These are phyloP conservation scores for Calliopsis andreniformis DNA, from an alignment of 1,140 invertebrate genomes.

Conservation along the genomic window DNA sequence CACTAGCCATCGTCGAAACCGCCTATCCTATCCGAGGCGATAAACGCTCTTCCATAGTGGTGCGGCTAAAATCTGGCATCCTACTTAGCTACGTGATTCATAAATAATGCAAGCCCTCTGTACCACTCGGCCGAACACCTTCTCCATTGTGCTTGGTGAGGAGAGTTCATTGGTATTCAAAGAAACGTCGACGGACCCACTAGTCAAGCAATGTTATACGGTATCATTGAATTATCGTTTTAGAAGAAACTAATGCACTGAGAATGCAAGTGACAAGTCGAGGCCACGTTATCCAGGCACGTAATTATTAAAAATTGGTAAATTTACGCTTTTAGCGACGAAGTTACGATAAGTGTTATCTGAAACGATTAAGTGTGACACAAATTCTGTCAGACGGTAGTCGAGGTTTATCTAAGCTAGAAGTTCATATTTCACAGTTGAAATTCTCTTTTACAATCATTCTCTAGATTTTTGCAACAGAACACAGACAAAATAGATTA, in stretches of 20 bases:
- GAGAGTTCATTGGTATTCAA: neutral
- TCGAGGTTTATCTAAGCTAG: neutral
- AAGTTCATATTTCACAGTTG: neutral
- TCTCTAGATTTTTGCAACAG: neutral
- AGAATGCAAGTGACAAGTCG: neutral
- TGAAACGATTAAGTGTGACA: neutral
- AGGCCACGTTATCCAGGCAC: neutral
- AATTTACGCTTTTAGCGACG: too few relatives aligned
- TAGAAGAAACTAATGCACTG: neutral
- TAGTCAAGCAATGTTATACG: too few relatives aligned
- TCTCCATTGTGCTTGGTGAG: neutral
- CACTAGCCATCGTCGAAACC: slow-evolving; percentile 58
- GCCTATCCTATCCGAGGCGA: slow-evolving; percentile 70
- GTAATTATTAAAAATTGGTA: neutral
- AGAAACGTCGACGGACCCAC: neutral
- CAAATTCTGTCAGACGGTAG: neutral
- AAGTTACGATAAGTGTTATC: neutral
- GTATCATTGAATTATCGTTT: too few relatives aligned
- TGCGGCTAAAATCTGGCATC: slow-evolving; percentile 74
- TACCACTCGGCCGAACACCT: neutral
- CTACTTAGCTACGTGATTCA: slow-evolving; percentile 75
- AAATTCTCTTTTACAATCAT: neutral
- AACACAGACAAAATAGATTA: slow-evolving; percentile 5
- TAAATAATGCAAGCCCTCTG: slow-evolving; percentile 72
- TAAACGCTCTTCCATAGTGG: slow-evolving; percentile 67